phyloP scores from a whole-genome alignment of 2,113 vertebrate species.

The rabbit (Oryctolagus cuniculus) region mOryCun1.1 NC_091442.1:14042001-14042500 shows the following conservation, averaged over 20 bases:
- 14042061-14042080: not conserved
- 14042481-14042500: not conserved
- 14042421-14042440: conserved; percentile 70
- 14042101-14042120: too few relatives aligned
- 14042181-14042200: not conserved
- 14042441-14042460: not conserved
- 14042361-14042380: not conserved
- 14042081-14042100: not conserved
- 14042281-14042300: not conserved
- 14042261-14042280: not conserved
- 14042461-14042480: not conserved
- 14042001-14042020: not conserved
- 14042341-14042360: not conserved
- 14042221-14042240: fast-evolving
- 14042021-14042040: not conserved
- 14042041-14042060: not conserved
- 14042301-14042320: conserved; percentile 18
- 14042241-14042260: not conserved
- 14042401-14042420: not conserved
- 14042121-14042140: too few relatives aligned
- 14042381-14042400: not conserved
- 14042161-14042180: not conserved
- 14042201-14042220: not conserved
- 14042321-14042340: not conserved
- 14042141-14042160: not conserved